These are phyloP conservation scores for Ammodytes marinus DNA, from an alignment of 2,113 vertebrate genomes.

Conservation along the genomic window DNA sequence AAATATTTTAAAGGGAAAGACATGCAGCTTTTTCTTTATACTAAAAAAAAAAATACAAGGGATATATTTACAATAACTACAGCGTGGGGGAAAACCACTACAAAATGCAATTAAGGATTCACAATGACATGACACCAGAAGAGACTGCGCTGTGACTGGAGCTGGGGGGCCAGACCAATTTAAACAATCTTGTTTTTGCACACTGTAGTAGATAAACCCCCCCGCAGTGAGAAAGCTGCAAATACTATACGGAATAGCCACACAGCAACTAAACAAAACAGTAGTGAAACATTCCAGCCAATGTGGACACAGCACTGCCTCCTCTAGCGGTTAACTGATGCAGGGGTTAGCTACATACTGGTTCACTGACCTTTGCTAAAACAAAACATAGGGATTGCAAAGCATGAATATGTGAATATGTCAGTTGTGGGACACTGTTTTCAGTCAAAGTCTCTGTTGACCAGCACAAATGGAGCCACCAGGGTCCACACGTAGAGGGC, in stretches of 20 bases:
- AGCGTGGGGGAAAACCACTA: constrained; percentile 6
- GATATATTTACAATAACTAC: constrained; percentile 68
- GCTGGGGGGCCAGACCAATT: neutral
- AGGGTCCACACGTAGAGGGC: constrained; percentile 97
- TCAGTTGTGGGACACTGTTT: neutral
- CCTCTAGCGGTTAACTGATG: neutral
- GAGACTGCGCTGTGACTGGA: constrained; percentile 21
- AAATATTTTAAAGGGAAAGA: constrained; percentile 16
- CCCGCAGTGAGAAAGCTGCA: neutral
- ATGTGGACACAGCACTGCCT: neutral
- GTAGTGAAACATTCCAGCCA: neutral
- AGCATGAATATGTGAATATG: neutral
- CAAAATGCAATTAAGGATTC: constrained; percentile 38
- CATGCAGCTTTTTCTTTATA: constrained; percentile 54
- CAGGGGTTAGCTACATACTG: constrained; percentile 14
- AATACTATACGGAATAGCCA: neutral
- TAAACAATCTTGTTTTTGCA: no score
- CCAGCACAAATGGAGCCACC: constrained; percentile 95
- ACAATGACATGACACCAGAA: constrained; percentile 18
- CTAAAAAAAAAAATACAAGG: constrained; percentile 18
- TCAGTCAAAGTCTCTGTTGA: constrained; percentile 97
- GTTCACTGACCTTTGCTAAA: constrained; percentile 10
- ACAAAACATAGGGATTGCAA: constrained; percentile 28
- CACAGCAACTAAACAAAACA: neutral
- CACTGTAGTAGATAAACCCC: no score